Base-by-base conservation (phyloP, 2,113 vertebrate genomes). In the Takifugu flavidus region DNA sequence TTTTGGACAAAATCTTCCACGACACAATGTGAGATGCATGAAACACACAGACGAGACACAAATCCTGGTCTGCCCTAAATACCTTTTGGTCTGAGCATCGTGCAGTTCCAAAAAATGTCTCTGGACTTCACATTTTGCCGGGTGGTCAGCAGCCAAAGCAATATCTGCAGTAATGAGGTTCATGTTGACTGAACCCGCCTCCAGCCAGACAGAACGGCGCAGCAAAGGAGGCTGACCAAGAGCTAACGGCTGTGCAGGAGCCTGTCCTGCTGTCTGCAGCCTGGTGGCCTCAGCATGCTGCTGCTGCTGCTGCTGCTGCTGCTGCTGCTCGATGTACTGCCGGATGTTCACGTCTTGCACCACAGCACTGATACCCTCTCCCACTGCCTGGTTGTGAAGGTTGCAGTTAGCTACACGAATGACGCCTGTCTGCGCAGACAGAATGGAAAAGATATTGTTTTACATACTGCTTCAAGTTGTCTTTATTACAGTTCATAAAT, bases 301-400 rank as follows among this genome's bases (percentile, higher is more conserved):
- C 72, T 86, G 87, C 65, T 92, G 86, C 60, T 98, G 87, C 72
- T 45, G 44, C 44, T 45, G 87, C 72, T 45, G 44, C 44, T 45
- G 87, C 72, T 86, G 87, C 65, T 92, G 87, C 60, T 99, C 96
- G 0, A 98, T 93, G 25, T 93, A 98, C 10, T 98, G 97, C 20
- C 91, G 86, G 62, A 98, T 88, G 59, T 95, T 94, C 3, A 97
- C 79, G 70, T 99, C 95, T 71, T 97, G 97, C 67, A 98, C 87
- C 62, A 95, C 94, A 0, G 94, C 94, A 13, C 96, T 98, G 74
- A 99, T 80, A 46, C 97, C 97, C 82, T 98, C 97, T 3, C 97
- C 94, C 5, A 99, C 97, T 0, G 95, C 93, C 75, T 96, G 94
- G 82, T 96, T 98, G 84, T 99, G 97, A 55, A 99, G 92, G 85